Conservation (phyloP, 2,113 vertebrate genomes). For the Rallus limicola region DNA sequence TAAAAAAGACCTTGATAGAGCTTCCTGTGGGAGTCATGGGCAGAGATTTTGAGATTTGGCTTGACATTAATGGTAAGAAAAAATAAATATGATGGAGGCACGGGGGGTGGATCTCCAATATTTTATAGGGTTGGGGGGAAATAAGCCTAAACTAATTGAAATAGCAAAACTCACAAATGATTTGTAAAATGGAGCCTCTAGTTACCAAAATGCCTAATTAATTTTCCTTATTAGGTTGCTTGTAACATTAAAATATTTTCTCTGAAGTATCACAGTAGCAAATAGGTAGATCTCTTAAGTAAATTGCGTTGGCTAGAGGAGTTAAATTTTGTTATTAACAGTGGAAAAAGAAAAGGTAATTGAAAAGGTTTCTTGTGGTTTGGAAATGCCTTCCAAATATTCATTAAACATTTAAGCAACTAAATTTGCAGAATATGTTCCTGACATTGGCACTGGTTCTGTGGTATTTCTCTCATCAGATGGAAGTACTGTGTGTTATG, state of each 20-base stretch:
- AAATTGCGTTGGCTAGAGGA: conserved; percentile 24
- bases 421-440: conserved; percentile 86
- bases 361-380: conserved; percentile 75
- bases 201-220: conserved; percentile 29
- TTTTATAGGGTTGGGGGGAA: not conserved
- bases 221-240: conserved; percentile 21
- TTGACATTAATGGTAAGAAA: not conserved
- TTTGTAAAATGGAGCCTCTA: conserved; percentile 16
- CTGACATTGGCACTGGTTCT: conserved; percentile 80
- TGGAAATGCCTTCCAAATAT: conserved; percentile 83
- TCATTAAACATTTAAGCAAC: conserved; percentile 84
- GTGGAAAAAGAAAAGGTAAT: conserved; percentile 53
- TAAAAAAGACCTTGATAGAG: conserved; percentile 50
- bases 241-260: conserved; percentile 36
- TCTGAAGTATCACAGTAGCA: not conserved
- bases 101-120: not conserved
- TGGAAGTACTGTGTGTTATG: conserved; percentile 85
- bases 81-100: not conserved
- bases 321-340: conserved; percentile 48
- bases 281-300: not conserved
- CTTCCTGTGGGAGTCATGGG: conserved; percentile 31
- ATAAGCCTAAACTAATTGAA: not conserved
- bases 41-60: conserved; percentile 4
- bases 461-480: conserved; percentile 84
- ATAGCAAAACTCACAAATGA: not conserved